These are phyloP conservation scores for Pelosia muscerda DNA, from an alignment of 2,888 invertebrate species.

Conservation along the genomic window DNA sequence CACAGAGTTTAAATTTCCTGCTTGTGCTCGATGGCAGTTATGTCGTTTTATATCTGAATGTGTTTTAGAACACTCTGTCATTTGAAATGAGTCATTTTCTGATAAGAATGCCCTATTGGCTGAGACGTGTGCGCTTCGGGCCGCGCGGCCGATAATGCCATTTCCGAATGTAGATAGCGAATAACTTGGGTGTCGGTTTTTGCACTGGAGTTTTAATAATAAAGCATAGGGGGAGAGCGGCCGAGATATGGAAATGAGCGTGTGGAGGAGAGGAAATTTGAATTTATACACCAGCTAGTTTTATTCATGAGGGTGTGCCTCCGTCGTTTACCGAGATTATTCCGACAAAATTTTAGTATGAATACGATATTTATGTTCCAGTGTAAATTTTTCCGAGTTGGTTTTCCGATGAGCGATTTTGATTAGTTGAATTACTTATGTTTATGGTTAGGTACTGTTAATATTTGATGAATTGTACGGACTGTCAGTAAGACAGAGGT, in stretches of 20 bases:
- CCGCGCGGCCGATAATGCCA: conserved; percentile 82
- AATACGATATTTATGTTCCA: conserved; percentile 59
- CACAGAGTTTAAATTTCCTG: conserved; percentile 56
- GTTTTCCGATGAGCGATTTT: conserved; percentile 6
- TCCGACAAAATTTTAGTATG: conserved; percentile 60
- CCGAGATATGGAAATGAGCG: conserved; percentile 85
- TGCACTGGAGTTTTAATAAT: conserved; percentile 83
- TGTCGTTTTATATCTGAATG: conserved; percentile 68
- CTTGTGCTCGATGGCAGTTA: conserved; percentile 47
- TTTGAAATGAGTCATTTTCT: conserved; percentile 92
- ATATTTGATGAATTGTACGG: neutral
- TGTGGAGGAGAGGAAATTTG: conserved; percentile 86
- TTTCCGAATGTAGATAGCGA: conserved; percentile 84
- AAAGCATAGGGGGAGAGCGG: conserved; percentile 81
- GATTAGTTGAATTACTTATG: neutral
- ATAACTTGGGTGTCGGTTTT: conserved; percentile 83
- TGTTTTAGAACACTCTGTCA: conserved; percentile 86
- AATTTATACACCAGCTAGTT: conserved; percentile 86
- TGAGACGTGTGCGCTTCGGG: conserved; percentile 84
- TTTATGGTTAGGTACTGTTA: neutral
- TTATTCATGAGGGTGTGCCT: conserved; percentile 79
- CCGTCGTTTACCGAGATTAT: conserved; percentile 65
- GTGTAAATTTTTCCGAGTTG: conserved; percentile 48
- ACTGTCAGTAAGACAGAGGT: neutral
- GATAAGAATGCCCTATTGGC: conserved; percentile 89